Base-by-base conservation (phyloP, 1,140 invertebrate genomes). In the Acromyrmex charruanus region DNA sequence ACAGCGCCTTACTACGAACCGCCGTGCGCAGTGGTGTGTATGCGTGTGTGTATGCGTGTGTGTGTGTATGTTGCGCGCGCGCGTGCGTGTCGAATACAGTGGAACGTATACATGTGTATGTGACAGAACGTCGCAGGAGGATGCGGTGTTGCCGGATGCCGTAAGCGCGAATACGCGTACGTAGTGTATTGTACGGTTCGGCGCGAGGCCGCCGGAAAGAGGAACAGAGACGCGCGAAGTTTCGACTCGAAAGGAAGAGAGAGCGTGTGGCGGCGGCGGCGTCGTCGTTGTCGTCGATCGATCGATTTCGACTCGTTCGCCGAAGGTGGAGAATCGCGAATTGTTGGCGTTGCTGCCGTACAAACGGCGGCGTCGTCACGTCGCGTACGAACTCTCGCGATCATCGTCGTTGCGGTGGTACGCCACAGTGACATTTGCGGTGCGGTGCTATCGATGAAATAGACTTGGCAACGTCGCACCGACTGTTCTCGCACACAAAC, bases 401-500 rank as follows among this genome's bases (percentile, higher is more conserved):
- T 44, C 39, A 69, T 90, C 74, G 82, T 51, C 10, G 39, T 51
- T n/a, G 7, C 71, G 69, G 39, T 69, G 53, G 28, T 69, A 16
- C 87, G 75, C 77, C 69, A 69, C 66, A 85, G 87, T 91, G 90
- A 91, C 90, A 91, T 91, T 91, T 91, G 87, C 80, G 55, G 87
- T 77, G 86, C 88, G 81, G 81, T 69, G 63, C 84, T 90, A 91
- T 92, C 88, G 89, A 91, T 86, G 90, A 90, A 81, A 86, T 75
- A 61, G 65, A 90, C 81, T 86, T 92, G 94, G 93, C 94, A 95
- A 95, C 94, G 75, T 74, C 89, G 94, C 94, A 87, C 75, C 90
- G 90, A 81, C 86, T 88, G 63, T 87, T 74, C 85, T 88, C 80
- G 58, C 79, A 88, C 72, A 88, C 85, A 63, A 72, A 74, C 74